phyloP scores from a whole-genome alignment of 2,888 invertebrate genomes.

The Athalia rosae region DNA sequence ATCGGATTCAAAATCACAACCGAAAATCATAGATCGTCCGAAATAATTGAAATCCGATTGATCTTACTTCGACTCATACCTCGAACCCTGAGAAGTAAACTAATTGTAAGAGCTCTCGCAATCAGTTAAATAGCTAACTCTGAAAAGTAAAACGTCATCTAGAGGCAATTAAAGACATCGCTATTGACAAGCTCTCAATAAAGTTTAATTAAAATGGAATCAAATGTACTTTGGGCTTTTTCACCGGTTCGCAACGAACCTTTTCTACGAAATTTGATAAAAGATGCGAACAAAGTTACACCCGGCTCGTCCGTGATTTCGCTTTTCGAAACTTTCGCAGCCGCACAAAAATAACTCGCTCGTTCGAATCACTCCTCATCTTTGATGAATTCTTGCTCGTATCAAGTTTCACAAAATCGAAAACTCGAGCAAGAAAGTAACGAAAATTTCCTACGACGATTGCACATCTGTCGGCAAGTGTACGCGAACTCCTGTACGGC shows the following conservation, averaged over 20 bases:
- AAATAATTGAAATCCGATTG: too few species aligned
- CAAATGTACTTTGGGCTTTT: conserved; percentile 50
- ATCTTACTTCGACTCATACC: not conserved
- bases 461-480: too few species aligned
- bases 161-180: conserved; percentile 67
- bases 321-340: not conserved
- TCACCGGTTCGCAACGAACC: conserved; percentile 1
- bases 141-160: conserved; percentile 53
- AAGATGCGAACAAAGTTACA: conserved; percentile 26
- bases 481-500: not conserved
- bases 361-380: not conserved
- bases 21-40: too few species aligned
- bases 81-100: not conserved
- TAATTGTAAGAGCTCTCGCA: not conserved
- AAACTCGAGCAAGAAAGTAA: too few species aligned
- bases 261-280: conserved; percentile 10
- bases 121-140: conserved; percentile 16
- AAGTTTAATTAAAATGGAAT: conserved; percentile 68
- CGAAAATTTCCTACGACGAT: too few species aligned
- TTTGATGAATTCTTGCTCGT: not conserved
- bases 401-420: too few species aligned
- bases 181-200: conserved; percentile 68
- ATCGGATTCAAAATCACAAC: not conserved
- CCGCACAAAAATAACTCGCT: not conserved
- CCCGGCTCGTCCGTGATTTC: not conserved